Conservation (phyloP, 2,888 invertebrate species). For the Pyralis farinalis region DNA sequence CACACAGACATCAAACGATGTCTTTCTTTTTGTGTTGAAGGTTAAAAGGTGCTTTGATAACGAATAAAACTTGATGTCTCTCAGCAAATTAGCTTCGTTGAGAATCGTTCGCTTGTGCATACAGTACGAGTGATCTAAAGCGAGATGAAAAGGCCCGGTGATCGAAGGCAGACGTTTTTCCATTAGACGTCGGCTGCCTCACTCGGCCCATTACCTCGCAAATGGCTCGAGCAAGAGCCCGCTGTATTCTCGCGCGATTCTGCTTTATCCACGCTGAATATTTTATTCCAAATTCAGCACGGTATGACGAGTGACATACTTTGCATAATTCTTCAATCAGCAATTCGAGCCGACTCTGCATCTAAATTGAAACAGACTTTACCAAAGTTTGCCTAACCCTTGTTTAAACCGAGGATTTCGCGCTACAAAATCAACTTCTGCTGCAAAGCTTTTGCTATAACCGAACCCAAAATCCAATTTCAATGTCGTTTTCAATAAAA, state of each 20-base stretch:
- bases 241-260: slow-evolving; percentile 39
- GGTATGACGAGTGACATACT: slow-evolving; percentile 41
- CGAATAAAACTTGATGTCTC: slow-evolving; percentile 7
- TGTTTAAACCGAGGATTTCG: slow-evolving; percentile 42
- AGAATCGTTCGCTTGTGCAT: slow-evolving; percentile 11
- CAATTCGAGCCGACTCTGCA: slow-evolving; percentile 37
- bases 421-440: slow-evolving; percentile 12
- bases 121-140: slow-evolving; percentile 28
- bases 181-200: slow-evolving; percentile 48
- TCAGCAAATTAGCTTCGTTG: slow-evolving; percentile 13
- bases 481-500: slow-evolving; percentile 22
- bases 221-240: slow-evolving; percentile 47
- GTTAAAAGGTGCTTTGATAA: not conserved
- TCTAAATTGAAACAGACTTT: slow-evolving; percentile 35
- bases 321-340: slow-evolving; percentile 49
- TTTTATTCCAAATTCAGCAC: slow-evolving; percentile 31
- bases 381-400: slow-evolving; percentile 41
- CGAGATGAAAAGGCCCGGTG: slow-evolving; percentile 35
- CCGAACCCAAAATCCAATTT: slow-evolving; percentile 17
- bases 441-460: not conserved
- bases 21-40: no score
- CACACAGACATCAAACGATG: no score
- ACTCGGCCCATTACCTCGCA: slow-evolving; percentile 53
- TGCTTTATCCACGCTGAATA: slow-evolving; percentile 38
- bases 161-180: slow-evolving; percentile 49